Conservation (phyloP, 2,888 invertebrate species). For the Ochlodes sylvanus region DNA sequence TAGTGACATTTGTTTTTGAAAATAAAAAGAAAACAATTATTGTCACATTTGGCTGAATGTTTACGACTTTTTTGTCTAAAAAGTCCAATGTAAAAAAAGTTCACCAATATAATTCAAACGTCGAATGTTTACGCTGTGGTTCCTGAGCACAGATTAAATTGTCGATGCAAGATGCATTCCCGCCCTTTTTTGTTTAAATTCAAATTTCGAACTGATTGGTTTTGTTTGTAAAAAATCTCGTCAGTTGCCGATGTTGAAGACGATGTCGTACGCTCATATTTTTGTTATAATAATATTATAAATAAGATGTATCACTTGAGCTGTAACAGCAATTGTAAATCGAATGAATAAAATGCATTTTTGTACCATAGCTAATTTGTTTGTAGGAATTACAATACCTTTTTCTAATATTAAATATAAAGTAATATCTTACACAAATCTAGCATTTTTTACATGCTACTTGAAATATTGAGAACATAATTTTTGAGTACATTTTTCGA, state of each 20-base stretch:
- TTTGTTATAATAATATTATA: constrained; percentile 31
- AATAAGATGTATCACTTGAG: constrained; percentile 30
- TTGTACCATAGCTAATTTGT: constrained; percentile 9
- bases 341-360: neutral
- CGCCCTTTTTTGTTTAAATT: neutral
- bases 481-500: constrained; percentile 32
- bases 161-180: neutral
- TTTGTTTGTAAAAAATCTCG: constrained; percentile 16
- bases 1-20: neutral
- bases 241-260: constrained; percentile 15
- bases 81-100: constrained; percentile 27
- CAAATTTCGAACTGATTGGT: constrained; percentile 15
- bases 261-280: constrained; percentile 13
- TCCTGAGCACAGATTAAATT: neutral
- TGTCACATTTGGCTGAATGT: constrained; percentile 23
- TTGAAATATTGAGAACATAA: constrained; percentile 17
- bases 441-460: constrained; percentile 18
- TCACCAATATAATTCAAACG: constrained; percentile 6
- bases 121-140: neutral
- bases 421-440: neutral
- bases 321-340: neutral
- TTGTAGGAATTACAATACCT: neutral
- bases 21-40: neutral
- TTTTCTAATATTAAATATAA: constrained; percentile 7
- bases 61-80: constrained; percentile 29